phyloP scores from a whole-genome alignment of 2,113 vertebrate genomes.

The Suricata suricatta region DNA sequence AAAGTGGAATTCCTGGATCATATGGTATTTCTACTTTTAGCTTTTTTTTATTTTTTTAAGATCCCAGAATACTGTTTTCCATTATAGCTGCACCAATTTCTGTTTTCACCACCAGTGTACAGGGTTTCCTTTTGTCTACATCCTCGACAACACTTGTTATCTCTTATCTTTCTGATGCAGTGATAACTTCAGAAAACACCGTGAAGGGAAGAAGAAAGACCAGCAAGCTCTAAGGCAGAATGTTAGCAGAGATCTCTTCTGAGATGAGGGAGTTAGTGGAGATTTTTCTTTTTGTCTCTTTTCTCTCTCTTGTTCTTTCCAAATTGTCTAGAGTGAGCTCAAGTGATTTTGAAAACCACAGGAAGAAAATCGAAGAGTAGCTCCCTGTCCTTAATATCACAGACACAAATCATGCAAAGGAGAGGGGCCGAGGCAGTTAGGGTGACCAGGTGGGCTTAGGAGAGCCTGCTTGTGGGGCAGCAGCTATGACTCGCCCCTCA shows the following conservation, averaged over 20 bases:
- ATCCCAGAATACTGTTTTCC: not conserved
- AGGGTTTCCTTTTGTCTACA: not conserved
- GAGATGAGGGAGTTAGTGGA: not conserved
- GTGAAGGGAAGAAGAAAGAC: not conserved
- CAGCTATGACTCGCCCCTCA: constrained; percentile 52
- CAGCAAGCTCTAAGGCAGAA: not conserved
- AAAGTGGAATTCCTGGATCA: not conserved
- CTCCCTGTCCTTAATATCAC: not conserved
- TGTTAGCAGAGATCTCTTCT: not conserved
- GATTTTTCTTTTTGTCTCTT: not conserved
- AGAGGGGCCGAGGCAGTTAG: not conserved
- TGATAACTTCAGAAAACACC: not conserved
- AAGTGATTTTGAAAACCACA: not conserved
- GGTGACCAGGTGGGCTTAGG: not conserved
- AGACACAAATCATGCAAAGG: not conserved
- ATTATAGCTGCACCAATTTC: not conserved
- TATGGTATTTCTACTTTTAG: not conserved
- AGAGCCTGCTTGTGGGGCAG: constrained; percentile 30
- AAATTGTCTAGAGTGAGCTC: not conserved
- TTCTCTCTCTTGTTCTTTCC: not conserved
- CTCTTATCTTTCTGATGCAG: not conserved
- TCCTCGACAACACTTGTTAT: not conserved
- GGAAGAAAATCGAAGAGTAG: not conserved
- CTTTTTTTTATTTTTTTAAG: not conserved
- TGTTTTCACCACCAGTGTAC: not conserved